Evolutionary conservation across 2,888 invertebrate genomes (phyloP).

Genomic region (Temnothorax unifasciatus): DNA sequence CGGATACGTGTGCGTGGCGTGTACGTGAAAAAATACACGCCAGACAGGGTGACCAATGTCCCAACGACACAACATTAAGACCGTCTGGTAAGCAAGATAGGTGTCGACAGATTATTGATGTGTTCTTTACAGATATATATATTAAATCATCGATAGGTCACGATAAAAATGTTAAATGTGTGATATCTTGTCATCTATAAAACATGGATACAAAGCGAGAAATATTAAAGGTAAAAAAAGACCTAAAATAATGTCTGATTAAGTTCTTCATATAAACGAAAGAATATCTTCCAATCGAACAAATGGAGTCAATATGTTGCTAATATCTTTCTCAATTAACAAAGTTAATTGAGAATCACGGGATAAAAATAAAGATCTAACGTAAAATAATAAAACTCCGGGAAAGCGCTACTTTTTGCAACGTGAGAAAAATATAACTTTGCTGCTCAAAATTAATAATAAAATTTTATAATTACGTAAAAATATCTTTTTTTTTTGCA

Average conservation of each 20-base stretch:
- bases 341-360: not conserved
- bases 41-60: slow-evolving; percentile 38
- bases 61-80: slow-evolving; percentile 37
- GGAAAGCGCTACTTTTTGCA: not conserved
- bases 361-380: not conserved
- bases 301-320: not conserved
- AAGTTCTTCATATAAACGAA: not conserved
- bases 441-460: not conserved
- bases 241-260: not conserved
- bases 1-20: slow-evolving; percentile 54
- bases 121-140: not conserved
- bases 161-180: not conserved
- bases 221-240: not conserved
- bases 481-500: not conserved
- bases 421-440: not conserved
- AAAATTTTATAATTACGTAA: not conserved
- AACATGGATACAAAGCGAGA: not conserved
- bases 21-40: slow-evolving; percentile 54
- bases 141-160: slow-evolving; percentile 7
- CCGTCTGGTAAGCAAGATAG: slow-evolving; percentile 33
- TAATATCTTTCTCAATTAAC: too few species aligned
- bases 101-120: slow-evolving; percentile 20
- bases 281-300: not conserved
- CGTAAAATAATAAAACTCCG: not conserved
- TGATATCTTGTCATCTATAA: not conserved